These are phyloP conservation scores for Diplolepis rosae DNA, from an alignment of 2,888 invertebrate genomes.

Conservation along the genomic window DNA sequence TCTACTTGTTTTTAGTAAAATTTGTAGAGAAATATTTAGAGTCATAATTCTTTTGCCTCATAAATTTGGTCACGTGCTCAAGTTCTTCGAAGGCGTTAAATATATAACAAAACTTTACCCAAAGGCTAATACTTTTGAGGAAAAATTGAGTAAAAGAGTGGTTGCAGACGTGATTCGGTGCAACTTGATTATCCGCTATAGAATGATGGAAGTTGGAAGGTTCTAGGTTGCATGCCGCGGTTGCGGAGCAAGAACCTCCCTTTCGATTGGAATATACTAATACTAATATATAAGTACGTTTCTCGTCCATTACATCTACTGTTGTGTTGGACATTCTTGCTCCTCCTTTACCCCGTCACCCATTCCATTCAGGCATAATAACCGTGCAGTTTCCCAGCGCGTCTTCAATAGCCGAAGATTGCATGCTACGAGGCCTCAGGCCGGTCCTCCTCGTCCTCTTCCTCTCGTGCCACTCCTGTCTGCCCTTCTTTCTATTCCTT, in stretches of 20 bases:
- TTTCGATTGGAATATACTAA: conserved; percentile 50
- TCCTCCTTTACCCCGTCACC: conserved; percentile 56
- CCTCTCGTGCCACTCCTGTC: conserved; percentile 44
- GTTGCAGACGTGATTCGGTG: neutral
- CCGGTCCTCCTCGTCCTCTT: conserved; percentile 58
- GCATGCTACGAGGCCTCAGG: conserved; percentile 68
- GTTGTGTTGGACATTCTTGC: conserved; percentile 59
- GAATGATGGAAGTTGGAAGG: conserved; percentile 31
- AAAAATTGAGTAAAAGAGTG: no score
- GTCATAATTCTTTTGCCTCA: neutral
- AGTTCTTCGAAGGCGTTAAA: no score
- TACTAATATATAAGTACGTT: conserved; percentile 54
- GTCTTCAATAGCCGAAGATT: conserved; percentile 73
- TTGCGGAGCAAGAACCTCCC: conserved; percentile 62
- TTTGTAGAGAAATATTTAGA: no score
- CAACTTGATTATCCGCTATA: neutral
- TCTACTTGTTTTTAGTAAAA: no score
- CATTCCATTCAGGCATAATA: conserved; percentile 72
- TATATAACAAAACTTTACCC: no score
- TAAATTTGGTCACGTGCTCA: no score
- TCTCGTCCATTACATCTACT: conserved; percentile 58
- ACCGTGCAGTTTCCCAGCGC: conserved; percentile 73
- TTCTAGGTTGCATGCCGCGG: conserved; percentile 60
- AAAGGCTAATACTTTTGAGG: no score
- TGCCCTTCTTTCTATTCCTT: conserved; percentile 47